Conservation (phyloP, 2,797 vertebrate genomes). For the Acipenser oxyrinchus region DNA sequence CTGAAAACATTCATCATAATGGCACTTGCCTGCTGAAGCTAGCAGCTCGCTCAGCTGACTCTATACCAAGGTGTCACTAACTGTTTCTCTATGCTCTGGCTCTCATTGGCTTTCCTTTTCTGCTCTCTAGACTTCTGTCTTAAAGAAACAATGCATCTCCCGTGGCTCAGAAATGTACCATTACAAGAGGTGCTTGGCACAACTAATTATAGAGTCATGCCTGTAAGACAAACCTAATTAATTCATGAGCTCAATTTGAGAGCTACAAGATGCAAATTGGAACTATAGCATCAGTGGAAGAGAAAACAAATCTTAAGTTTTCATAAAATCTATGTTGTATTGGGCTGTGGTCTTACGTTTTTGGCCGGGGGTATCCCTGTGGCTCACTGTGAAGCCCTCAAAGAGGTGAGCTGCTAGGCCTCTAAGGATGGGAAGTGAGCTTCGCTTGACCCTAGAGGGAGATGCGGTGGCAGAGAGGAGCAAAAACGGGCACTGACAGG, state of each 20-base stretch:
- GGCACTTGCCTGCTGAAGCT: conserved; percentile 31
- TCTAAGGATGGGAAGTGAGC: no score
- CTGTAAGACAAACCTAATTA: conserved; percentile 25
- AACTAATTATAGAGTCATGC: conserved; percentile 44
- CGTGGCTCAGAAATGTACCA: conserved; percentile 27
- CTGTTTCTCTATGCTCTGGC: conserved; percentile 25
- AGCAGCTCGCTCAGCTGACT: conserved; percentile 30
- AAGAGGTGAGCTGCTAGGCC: no score
- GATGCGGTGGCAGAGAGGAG: no score
- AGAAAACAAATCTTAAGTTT: no score
- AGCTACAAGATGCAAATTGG: conserved; percentile 9
- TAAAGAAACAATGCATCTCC: conserved; percentile 35
- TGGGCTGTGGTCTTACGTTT: no score
- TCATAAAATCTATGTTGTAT: no score
- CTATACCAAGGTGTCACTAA: conserved; percentile 31
- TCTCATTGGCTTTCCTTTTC: conserved; percentile 30
- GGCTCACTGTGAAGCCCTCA: no score
- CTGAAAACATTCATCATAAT: conserved; percentile 39
- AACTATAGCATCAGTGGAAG: no score
- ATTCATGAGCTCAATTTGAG: conserved; percentile 16
- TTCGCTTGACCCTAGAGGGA: no score
- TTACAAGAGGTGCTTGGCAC: conserved; percentile 33
- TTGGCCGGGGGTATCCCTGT: no score
- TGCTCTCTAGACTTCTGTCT: conserved; percentile 25
- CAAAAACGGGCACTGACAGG: no score